A percentile compares a stretch with the other conserved stretches of the same genome.
These are phyloP conservation scores for Neotoxoptera formosana DNA, from an alignment of 1,140 invertebrate genomes.

Conservation along the genomic window DNA sequence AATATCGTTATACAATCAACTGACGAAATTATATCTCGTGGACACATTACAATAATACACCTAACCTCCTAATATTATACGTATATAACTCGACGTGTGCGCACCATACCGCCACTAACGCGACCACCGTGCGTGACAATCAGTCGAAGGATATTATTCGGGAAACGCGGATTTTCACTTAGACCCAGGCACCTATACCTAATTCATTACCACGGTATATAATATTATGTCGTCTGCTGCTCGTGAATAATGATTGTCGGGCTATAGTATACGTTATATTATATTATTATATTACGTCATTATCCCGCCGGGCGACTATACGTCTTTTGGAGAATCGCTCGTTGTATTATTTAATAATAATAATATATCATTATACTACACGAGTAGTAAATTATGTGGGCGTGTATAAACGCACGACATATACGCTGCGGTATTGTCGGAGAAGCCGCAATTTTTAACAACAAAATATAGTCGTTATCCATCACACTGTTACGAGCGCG, in stretches of 20 bases:
- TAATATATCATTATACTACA: not conserved
- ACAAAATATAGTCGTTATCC: not conserved
- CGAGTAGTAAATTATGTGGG: not conserved
- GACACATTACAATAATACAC: too few species aligned
- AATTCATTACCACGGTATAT: not conserved
- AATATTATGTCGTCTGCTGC: not conserved
- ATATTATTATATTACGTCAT: not conserved
- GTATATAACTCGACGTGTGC: not conserved
- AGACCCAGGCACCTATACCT: not conserved
- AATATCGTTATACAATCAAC: too few species aligned
- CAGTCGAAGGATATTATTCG: not conserved
- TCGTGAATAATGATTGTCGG: not conserved
- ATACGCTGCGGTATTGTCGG: not conserved
- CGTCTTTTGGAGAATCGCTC: not conserved
- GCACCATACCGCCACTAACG: not conserved
- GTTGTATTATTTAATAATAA: not conserved
- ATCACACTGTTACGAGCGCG: not conserved
- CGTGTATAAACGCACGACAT: not conserved
- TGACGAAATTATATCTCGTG: too few species aligned
- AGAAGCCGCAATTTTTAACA: constrained; percentile 8
- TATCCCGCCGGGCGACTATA: not conserved
- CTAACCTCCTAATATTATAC: too few species aligned
- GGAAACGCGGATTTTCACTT: not conserved
- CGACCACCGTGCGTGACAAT: not conserved
- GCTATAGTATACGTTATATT: too few species aligned